Conservation (phyloP, 1,140 invertebrate species). For the Diorhabda elongata region DNA sequence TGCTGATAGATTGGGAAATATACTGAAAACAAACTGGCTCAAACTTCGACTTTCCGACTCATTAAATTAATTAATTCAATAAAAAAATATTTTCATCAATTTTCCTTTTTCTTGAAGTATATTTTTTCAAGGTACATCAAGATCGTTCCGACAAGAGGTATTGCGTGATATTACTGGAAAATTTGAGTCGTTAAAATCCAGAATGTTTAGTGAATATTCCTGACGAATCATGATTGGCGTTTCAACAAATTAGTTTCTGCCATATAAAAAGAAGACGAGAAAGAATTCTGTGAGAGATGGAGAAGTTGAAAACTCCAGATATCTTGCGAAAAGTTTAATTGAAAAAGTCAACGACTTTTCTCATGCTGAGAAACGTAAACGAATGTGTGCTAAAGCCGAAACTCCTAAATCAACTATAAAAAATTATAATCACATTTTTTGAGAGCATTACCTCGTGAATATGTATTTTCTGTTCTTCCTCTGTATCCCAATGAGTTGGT, state of each 20-base stretch:
- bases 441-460: no score
- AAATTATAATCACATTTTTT: no score
- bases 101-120: no score
- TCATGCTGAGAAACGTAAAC: conserved; percentile 10
- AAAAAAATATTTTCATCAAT: no score
- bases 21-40: no score
- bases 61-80: no score
- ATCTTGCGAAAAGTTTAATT: conserved; percentile 18
- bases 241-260: conserved; percentile 15
- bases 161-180: neutral
- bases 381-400: conserved; percentile 7
- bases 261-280: conserved; percentile 14
- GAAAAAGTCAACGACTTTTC: conserved; percentile 14
- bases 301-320: conserved; percentile 16
- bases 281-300: conserved; percentile 3
- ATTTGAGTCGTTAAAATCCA: neutral
- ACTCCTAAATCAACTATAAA: no score
- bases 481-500: no score
- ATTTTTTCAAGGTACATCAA: no score
- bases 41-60: no score
- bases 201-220: conserved; percentile 9
- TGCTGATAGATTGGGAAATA: no score
- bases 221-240: conserved; percentile 14
- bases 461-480: no score
- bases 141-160: neutral